Conservation (phyloP, 1,140 invertebrate genomes). For the Anastrepha obliqua region DNA sequence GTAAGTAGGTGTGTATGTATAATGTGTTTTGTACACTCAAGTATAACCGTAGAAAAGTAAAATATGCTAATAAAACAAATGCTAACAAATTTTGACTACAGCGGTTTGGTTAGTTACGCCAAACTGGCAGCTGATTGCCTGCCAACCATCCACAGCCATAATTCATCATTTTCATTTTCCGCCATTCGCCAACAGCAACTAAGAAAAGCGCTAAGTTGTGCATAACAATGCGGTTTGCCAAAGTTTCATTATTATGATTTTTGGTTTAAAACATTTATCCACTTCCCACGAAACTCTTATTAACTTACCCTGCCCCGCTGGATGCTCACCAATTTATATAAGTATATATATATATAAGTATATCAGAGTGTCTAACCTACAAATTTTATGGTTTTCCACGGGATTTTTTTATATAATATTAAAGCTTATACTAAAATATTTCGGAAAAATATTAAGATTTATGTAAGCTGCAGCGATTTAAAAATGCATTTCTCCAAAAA, state of each 20-base stretch:
- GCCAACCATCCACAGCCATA: neutral
- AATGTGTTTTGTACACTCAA: neutral
- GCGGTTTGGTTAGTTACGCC: neutral
- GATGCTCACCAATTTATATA: too few relatives aligned
- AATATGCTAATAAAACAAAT: neutral
- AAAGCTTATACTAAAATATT: too few relatives aligned
- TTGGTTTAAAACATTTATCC: neutral
- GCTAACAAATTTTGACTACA: neutral
- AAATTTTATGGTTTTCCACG: too few relatives aligned
- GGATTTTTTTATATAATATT: too few relatives aligned
- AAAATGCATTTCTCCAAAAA: too few relatives aligned
- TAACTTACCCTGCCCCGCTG: neutral
- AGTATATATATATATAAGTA: too few relatives aligned
- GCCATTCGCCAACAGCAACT: neutral
- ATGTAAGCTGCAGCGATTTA: too few relatives aligned
- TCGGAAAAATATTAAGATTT: too few relatives aligned
- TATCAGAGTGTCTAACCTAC: too few relatives aligned
- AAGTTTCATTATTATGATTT: slow-evolving; percentile 32
- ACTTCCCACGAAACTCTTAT: neutral
- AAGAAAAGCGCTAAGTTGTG: neutral
- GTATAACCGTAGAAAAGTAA: neutral
- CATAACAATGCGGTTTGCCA: slow-evolving; percentile 35
- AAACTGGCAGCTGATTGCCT: neutral
- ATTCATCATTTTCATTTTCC: neutral
- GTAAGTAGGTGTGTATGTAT: too few relatives aligned